Evolutionary conservation across 2,797 vertebrate genomes (phyloP).

Genomic region (Pangasius djambal): DNA sequence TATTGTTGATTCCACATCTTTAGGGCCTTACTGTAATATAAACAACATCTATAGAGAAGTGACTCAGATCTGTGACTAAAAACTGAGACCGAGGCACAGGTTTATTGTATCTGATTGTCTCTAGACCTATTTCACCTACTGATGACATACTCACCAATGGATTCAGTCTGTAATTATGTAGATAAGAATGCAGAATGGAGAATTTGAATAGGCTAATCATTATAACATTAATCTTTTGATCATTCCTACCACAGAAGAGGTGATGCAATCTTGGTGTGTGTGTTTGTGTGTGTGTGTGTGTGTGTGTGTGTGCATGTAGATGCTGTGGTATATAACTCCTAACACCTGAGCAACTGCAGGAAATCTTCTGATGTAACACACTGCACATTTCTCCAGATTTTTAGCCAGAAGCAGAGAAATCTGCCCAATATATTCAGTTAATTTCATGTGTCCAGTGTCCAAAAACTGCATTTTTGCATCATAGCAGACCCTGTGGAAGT

Average conservation of each 20-base stretch:
- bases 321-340: neutral
- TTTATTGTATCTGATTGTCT: neutral
- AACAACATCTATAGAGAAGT: neutral
- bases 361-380: neutral
- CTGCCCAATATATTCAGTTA: neutral
- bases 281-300: neutral
- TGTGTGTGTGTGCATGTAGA: neutral
- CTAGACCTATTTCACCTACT: neutral
- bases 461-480: neutral
- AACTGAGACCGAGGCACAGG: neutral
- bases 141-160: neutral
- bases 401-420: slow-evolving; percentile 1
- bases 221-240: neutral
- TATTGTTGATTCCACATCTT: neutral
- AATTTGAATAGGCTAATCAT: neutral
- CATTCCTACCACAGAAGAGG: too few relatives aligned
- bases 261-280: neutral
- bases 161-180: neutral
- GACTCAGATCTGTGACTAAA: neutral
- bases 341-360: neutral
- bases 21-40: too few relatives aligned
- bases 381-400: neutral
- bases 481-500: neutral
- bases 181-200: neutral
- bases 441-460: neutral